Percentiles rank a stretch among this genome's conserved stretches.
These are phyloP conservation scores for Leptinotarsa juncta DNA, from an alignment of 2,888 invertebrate genomes.

Conservation along the genomic window DNA sequence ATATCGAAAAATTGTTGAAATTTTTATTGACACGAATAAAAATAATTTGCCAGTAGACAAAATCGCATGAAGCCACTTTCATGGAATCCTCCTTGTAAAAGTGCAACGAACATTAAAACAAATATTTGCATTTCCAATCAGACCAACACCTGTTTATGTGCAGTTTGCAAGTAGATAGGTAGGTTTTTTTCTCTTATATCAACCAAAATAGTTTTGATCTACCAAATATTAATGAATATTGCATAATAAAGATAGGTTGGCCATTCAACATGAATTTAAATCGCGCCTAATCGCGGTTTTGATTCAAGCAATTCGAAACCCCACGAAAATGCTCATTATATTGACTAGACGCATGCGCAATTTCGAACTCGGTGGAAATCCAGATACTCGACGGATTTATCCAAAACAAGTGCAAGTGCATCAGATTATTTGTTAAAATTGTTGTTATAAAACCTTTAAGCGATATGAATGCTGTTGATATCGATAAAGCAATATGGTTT, in stretches of 20 bases:
- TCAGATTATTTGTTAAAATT: slow-evolving; percentile 50
- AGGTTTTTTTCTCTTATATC: neutral
- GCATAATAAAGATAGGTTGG: neutral
- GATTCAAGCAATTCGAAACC: slow-evolving; percentile 23
- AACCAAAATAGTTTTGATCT: neutral
- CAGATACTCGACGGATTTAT: slow-evolving; percentile 58
- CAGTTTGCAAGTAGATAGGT: neutral
- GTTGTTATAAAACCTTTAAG: slow-evolving; percentile 48
- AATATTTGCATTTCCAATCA: slow-evolving; percentile 16
- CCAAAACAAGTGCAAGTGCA: slow-evolving; percentile 63
- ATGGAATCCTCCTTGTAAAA: neutral
- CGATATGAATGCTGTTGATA: slow-evolving; percentile 49
- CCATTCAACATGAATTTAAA: neutral
- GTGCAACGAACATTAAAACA: slow-evolving; percentile 14
- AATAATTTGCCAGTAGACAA: too few relatives aligned
- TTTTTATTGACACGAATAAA: too few relatives aligned
- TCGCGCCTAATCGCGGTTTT: slow-evolving; percentile 11
- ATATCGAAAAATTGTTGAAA: too few relatives aligned
- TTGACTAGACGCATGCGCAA: slow-evolving; percentile 52
- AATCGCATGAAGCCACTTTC: too few relatives aligned
- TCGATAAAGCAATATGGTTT: slow-evolving; percentile 34
- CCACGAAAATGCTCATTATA: slow-evolving; percentile 18
- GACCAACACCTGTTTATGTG: neutral
- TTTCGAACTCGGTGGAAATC: slow-evolving; percentile 49
- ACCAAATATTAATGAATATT: neutral